Evolutionary conservation across 2,797 vertebrate species (phyloP), one percentile per base, ranked within the genome.

Genomic region (Melanotaenia parkinsoni): DNA sequence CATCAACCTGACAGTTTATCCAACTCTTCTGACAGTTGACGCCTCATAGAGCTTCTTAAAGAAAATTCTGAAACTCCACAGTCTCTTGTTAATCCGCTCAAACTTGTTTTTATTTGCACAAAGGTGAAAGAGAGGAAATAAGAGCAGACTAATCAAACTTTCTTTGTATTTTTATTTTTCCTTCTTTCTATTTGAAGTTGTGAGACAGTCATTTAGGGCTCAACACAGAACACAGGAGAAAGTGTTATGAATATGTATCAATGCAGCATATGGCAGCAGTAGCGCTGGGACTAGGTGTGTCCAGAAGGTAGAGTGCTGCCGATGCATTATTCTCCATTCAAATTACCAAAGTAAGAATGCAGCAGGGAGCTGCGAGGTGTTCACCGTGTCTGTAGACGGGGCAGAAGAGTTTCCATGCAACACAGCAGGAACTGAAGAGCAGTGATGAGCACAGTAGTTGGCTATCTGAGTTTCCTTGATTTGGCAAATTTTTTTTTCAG

Each of bases 221-320:
- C 81, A 76, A 87, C 87, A 82, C 89, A 81, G 83, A 79, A 89
- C 90, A 76, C 87, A 71, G 77, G 72, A 88, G 90, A 83, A 91
- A 89, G 90, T 84, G 85, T 86, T 88, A 94, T 95, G 91, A 95
- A 95, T 95, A 95, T 95, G 94, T 92, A 93, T 92, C 88, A 94
- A 86, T 68, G 70, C 82, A 86, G 91, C 95, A 95, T 95, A 95
- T 95, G 95, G 93, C 88, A 87, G 87, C 87, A 77, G 88, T 82
- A 93, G 92, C 92, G 18, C 86, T 90, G 95, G 94, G 94, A 95
- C 90, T 93, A 94, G 93, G 94, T 95, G 94, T 94, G 94, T 95
- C 94, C 94, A 95, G 93, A 94, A 94, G 93, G 93, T 92, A 94
- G 92, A 92, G 87, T 87, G 86, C 89, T 87, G 86, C 90, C 81